Evolutionary conservation across 2,113 vertebrate genomes (phyloP).

Genomic region (Archilochus colubris): DNA sequence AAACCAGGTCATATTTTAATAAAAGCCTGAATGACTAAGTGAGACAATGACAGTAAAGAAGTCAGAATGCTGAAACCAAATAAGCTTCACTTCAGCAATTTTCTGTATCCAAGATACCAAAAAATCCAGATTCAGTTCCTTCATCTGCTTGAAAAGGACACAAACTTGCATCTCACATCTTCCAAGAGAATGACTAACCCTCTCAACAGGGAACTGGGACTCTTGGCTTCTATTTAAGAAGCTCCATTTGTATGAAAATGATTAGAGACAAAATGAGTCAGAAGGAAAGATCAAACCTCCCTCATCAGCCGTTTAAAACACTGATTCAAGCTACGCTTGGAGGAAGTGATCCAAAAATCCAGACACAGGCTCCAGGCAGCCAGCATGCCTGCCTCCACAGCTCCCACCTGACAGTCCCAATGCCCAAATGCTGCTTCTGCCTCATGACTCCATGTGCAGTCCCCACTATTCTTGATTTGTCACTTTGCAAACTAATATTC

Average conservation of each 20-base stretch:
- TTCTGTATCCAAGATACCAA: slow-evolving; percentile 13
- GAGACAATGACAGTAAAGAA: background rate
- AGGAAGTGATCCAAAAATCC: background rate
- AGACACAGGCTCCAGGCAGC: rapidly evolving
- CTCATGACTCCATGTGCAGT: background rate
- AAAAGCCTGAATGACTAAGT: slow-evolving; percentile 7
- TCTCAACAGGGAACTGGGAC: background rate
- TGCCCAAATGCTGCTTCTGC: background rate
- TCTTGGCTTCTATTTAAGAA: background rate
- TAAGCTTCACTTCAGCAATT: background rate
- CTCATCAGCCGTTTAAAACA: rapidly evolving
- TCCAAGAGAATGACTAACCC: slow-evolving; percentile 11
- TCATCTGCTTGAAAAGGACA: background rate
- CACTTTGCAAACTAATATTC: background rate
- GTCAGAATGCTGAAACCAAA: background rate
- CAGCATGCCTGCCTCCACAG: rapidly evolving
- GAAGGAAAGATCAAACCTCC: background rate
- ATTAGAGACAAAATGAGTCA: background rate
- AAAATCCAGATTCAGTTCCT: background rate
- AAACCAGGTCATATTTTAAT: background rate
- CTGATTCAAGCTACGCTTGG: background rate
- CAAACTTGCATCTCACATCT: background rate
- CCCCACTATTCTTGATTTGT: background rate
- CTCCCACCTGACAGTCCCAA: rapidly evolving
- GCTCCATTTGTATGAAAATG: background rate